Evolutionary conservation across 2,888 invertebrate species (phyloP), one percentile per base, ranked within the genome.

Genomic region (Drosophila macrothrix): DNA sequence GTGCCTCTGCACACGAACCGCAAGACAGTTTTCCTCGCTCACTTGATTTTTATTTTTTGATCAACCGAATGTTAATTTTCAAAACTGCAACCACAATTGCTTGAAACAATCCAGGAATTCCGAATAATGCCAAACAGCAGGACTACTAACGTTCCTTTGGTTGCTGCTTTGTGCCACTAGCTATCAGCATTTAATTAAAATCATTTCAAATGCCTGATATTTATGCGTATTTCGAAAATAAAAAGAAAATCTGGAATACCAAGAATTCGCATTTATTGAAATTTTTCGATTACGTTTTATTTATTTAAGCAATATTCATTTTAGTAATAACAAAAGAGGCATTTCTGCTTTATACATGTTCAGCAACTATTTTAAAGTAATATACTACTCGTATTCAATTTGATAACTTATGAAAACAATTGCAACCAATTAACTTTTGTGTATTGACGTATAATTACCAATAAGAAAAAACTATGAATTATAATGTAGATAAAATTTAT

Each of bases 151-250:
- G 19, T 55, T 55, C 2, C 43, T 12, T 43, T 41, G n/a, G 12
- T 41, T 41, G n/a, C 10, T 41, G 41, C n/a, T 0, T 22, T 22
- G 1, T 22, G 71, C 86, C 68, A 53, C 22, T 31, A 63, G 78
- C 84, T 56, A 72, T 67, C 53, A 74, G 67, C 67, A 66, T 82
- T 76, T 84, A 82, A 84, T 87, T 87, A 77, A 55, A 31, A 19
- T 16, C 3, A 5, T 37, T 16, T 12, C 0, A 62, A 35, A 46
- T 31, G 14, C 5, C 19, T 43, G 5, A 12, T 22, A 12, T 14
- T 43, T 22, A 22, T n/a, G n/a, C 2, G 28, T 28, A 25, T 28
- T 39, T 25, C 9, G 9, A 7, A 12, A 41, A 10, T 41, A 33
- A 35, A 5, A 35, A 5, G 2, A n/a, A 50, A 29, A 5, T 29